phyloP scores from a whole-genome alignment of 2,888 invertebrate genomes.

The Drosophila mimetica region DNA sequence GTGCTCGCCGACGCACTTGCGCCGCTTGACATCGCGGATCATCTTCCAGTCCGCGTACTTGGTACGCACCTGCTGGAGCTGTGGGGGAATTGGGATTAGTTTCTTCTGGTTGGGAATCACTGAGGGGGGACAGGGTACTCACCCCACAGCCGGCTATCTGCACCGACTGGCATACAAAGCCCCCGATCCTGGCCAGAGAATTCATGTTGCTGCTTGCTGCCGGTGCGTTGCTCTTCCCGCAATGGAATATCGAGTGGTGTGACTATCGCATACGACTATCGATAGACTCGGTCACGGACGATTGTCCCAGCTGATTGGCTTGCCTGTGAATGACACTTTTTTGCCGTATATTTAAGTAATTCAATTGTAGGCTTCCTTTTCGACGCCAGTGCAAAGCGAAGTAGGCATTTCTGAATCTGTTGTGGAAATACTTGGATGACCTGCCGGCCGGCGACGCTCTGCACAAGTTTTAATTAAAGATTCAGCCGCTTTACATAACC shows the following conservation, averaged over 20 bases:
- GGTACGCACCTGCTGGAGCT: constrained; percentile 90
- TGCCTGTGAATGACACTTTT: constrained; percentile 15
- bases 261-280: neutral
- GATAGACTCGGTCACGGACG: neutral
- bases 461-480: constrained; percentile 59
- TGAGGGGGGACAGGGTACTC: constrained; percentile 41
- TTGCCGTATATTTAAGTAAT: neutral
- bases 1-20: constrained; percentile 90
- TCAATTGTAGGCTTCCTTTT: neutral
- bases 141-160: constrained; percentile 80
- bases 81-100: constrained; percentile 8
- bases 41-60: constrained; percentile 94
- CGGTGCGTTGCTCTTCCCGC: neutral
- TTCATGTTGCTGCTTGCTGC: constrained; percentile 64
- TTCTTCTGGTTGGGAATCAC: neutral
- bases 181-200: constrained; percentile 66
- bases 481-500: constrained; percentile 65
- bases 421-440: too few species aligned
- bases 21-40: constrained; percentile 93
- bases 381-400: neutral
- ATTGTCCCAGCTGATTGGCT: constrained; percentile 20
- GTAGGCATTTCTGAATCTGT: neutral
- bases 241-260: constrained; percentile 1
- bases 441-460: too few species aligned
- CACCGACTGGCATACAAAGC: constrained; percentile 72